A percentile compares a stretch with the other conserved stretches of the same genome.
Conservation (phyloP, 2,113 vertebrate genomes). For the Abramis brama region DNA sequence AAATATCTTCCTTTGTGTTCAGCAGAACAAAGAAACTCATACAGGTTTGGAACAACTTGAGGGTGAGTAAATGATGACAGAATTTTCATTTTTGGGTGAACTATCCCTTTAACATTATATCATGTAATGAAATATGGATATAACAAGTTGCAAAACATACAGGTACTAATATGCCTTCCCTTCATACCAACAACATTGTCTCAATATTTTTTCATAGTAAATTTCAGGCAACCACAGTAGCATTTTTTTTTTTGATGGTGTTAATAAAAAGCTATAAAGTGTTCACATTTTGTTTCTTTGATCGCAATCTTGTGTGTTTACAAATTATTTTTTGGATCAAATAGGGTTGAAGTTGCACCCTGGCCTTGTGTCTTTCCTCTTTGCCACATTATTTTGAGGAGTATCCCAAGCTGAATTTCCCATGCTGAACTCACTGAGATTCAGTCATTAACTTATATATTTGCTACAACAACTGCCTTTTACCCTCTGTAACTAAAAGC, state of each 20-base stretch:
- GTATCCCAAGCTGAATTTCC: constrained; percentile 50
- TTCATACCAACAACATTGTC: neutral
- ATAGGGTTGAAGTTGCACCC: neutral
- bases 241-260: neutral
- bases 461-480: constrained; percentile 30
- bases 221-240: neutral
- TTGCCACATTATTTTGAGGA: constrained; percentile 57
- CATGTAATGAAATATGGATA: no score
- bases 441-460: constrained; percentile 60
- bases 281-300: neutral
- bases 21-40: no score
- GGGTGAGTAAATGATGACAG: no score
- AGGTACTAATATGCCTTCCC: no score
- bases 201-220: neutral
- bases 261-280: neutral
- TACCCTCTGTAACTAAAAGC: constrained; percentile 18
- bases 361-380: constrained; percentile 30
- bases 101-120: no score
- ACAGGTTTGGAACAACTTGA: no score
- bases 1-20: no score
- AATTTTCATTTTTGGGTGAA: no score
- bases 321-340: neutral
- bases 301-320: no score
- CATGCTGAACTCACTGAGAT: constrained; percentile 64
- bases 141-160: no score